A percentile compares a stretch with the other conserved stretches of the same genome.
Evolutionary conservation across 2,888 invertebrate species (phyloP).

Genomic region (Drosophila kuntzei): DNA sequence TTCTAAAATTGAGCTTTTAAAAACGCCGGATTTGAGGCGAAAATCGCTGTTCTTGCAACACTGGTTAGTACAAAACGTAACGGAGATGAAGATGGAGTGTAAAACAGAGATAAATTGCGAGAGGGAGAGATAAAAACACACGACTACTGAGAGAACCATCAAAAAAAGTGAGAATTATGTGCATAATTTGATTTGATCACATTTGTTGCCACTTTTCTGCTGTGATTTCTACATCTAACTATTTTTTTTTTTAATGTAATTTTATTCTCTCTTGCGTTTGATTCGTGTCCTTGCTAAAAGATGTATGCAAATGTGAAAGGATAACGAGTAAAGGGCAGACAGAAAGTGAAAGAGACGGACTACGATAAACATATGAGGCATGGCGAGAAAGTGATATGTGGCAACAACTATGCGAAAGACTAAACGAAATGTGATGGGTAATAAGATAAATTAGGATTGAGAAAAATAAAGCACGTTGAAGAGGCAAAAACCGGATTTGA

Average conservation of each 20-base stretch:
- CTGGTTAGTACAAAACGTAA: background rate
- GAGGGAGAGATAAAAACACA: background rate
- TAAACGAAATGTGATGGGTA: background rate
- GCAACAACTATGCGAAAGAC: background rate
- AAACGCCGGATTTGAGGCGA: background rate
- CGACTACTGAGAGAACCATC: background rate
- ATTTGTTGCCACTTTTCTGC: slow-evolving; percentile 6
- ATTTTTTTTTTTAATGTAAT: background rate
- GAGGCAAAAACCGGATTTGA: too few relatives aligned
- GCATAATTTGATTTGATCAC: slow-evolving; percentile 11
- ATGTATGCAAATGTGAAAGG: slow-evolving; percentile 5
- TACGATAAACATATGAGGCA: slow-evolving; percentile 6
- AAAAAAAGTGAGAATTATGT: background rate
- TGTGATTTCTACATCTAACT: background rate
- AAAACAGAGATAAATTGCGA: background rate
- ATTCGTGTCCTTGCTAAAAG: background rate
- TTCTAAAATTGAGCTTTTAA: too few relatives aligned
- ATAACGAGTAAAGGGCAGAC: slow-evolving; percentile 16
- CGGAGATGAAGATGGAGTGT: background rate
- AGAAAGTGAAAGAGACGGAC: slow-evolving; percentile 27
- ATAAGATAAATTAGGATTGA: background rate
- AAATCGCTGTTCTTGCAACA: background rate
- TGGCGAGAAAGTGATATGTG: slow-evolving; percentile 43
- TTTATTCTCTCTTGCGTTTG: background rate
- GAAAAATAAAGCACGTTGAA: background rate